Evolutionary conservation across 2,113 vertebrate species (phyloP), one percentile per base, ranked within the genome.

Genomic region (Antechinus stuartii): DNA sequence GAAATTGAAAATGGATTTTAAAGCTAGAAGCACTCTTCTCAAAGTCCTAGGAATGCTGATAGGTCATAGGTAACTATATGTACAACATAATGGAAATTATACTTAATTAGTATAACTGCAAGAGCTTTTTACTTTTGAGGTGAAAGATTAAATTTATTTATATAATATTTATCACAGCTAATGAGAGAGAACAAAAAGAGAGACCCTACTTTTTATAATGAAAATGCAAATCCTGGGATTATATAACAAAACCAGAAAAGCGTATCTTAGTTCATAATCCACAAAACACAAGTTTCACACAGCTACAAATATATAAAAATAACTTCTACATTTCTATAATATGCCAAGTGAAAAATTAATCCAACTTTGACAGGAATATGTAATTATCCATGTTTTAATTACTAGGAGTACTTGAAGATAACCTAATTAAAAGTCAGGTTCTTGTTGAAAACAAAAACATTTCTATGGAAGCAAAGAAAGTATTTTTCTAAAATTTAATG

Each of bases 161-260:
- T 54, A 27, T 93, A 92, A 56, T 98, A 94, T 55, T 96, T 94
- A n/a, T 91, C 96, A 93, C 16, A 93, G 26, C 95, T 97, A 52
- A 53, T 96, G 95, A 95, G 26, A 96, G 5, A 90, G 93, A 97
- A 52, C 35, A 84, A 42, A 57, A 94, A 95, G 96, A 76, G 0
- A 54, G 84, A 91, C 50, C 0, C 8, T 61, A 50, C 91, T 97
- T 97, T 96, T 6, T 49, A 47, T 30, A 95, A 26, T 89, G 94
- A 96, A 94, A 96, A 97, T 95, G 52, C 8, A 98, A 97, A 96
- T 91, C 42, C 92, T 90, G 54, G 54, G 93, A 49, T 96, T 97
- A 93, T 94, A 94, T 91, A 95, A 95, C 92, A 96, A 96, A 97
- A 96, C 8, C 50, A 92, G 9, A 94, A 54, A 91, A 95, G 3